Percentiles rank a stretch among this genome's conserved stretches.
phyloP scores from a whole-genome alignment of 2,113 vertebrate genomes.

The Lucifuga dentata region DNA sequence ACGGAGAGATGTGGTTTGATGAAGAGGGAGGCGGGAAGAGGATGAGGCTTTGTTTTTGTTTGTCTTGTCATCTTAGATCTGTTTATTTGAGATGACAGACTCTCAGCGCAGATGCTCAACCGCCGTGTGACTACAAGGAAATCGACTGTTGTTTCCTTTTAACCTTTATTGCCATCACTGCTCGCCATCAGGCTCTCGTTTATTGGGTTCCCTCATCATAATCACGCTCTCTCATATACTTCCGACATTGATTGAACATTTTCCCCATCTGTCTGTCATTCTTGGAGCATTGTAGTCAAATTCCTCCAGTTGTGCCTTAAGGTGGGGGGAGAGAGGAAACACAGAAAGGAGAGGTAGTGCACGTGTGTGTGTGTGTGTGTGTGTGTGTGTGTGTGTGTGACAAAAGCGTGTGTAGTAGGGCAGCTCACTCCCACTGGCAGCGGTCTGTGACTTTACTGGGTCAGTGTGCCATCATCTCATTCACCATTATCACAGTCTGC shows the following conservation, averaged over 20 bases:
- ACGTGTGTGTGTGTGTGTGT: slow-evolving; percentile 7
- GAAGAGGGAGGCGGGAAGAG: slow-evolving; percentile 36
- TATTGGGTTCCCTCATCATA: neutral
- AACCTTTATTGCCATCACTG: slow-evolving; percentile 25
- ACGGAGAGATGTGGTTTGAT: slow-evolving; percentile 18
- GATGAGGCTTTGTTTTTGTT: slow-evolving; percentile 53
- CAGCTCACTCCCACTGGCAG: slow-evolving; percentile 65
- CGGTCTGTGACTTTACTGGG: slow-evolving; percentile 75
- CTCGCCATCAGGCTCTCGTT: slow-evolving; percentile 2
- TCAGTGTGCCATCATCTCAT: slow-evolving; percentile 83
- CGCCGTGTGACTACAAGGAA: slow-evolving; percentile 24
- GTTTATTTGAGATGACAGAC: slow-evolving; percentile 51
- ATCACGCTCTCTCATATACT: slow-evolving; percentile 7
- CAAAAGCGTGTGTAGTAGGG: slow-evolving; percentile 60
- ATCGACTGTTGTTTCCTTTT: slow-evolving; percentile 37
- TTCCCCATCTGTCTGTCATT: neutral
- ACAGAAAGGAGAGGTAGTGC: slow-evolving; percentile 3
- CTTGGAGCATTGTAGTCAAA: slow-evolving; percentile 6
- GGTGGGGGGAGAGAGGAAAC: slow-evolving; percentile 5
- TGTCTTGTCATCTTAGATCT: slow-evolving; percentile 35
- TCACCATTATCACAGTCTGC: slow-evolving; percentile 69
- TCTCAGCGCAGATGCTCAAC: slow-evolving; percentile 18
- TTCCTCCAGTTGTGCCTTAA: slow-evolving; percentile 5
- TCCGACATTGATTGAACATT: neutral
- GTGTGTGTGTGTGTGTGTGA: slow-evolving; percentile 43